Percentiles rank a stretch among this genome's conserved stretches.
Conservation (phyloP, 2,888 invertebrate species). For the Alentia gelatinosa region DNA sequence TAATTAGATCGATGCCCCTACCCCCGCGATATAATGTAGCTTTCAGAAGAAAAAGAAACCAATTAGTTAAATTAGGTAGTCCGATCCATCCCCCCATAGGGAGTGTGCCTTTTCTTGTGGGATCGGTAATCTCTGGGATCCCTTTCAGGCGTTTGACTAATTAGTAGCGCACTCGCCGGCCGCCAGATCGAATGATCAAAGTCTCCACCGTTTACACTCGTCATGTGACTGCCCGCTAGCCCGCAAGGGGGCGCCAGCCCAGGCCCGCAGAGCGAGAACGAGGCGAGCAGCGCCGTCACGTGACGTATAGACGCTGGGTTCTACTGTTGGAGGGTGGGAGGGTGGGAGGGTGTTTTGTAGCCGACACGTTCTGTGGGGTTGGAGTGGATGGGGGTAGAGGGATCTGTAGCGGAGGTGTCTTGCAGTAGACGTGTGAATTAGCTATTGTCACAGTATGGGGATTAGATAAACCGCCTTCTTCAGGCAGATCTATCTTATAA, state of each 20-base stretch:
- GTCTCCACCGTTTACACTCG: slow-evolving; percentile 37
- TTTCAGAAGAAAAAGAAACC: slow-evolving; percentile 51
- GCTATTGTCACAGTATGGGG: slow-evolving; percentile 27
- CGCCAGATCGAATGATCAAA: slow-evolving; percentile 10
- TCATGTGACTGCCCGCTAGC: not conserved
- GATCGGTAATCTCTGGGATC: not conserved
- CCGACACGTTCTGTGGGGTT: too few relatives aligned
- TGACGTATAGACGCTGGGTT: not conserved
- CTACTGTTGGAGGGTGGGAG: not conserved
- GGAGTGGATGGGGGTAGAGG: not conserved
- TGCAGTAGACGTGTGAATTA: not conserved
- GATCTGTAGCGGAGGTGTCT: not conserved
- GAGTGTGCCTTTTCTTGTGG: not conserved
- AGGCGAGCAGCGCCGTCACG: not conserved
- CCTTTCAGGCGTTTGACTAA: slow-evolving; percentile 41
- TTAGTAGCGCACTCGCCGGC: slow-evolving; percentile 17
- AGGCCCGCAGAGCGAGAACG: not conserved
- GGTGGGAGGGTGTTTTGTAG: not conserved
- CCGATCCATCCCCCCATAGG: not conserved
- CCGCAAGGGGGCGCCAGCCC: not conserved
- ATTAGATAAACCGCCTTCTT: not conserved
- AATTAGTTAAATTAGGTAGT: slow-evolving; percentile 53
- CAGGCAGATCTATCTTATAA: not conserved
- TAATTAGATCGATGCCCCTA: slow-evolving; percentile 50
- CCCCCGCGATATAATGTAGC: slow-evolving; percentile 36